These are phyloP conservation scores for Peromyscus aztecus DNA, from an alignment of 2,797 vertebrate species.

Conservation along the genomic window DNA sequence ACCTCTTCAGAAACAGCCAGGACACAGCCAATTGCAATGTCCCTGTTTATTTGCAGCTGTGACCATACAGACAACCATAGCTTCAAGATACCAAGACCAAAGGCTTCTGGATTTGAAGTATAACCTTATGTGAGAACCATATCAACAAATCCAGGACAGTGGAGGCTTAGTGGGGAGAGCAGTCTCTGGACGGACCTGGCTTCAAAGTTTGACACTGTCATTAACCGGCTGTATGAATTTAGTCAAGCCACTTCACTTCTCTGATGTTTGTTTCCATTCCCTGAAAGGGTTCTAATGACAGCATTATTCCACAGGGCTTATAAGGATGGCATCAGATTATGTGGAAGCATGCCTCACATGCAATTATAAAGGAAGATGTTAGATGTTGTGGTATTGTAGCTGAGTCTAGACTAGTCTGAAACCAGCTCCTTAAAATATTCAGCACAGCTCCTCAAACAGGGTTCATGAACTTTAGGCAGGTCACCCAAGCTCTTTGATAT, in stretches of 20 bases:
- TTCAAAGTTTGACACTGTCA: neutral
- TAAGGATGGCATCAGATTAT: neutral
- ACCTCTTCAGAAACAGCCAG: constrained; percentile 53
- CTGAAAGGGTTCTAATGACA: neutral
- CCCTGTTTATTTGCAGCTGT: constrained; percentile 21
- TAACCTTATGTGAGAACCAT: constrained; percentile 19
- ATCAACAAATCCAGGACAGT: neutral
- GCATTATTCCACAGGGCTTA: neutral
- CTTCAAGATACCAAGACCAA: constrained; percentile 6
- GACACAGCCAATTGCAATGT: neutral
- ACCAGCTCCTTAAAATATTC: neutral
- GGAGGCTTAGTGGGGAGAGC: neutral
- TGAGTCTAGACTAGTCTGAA: neutral
- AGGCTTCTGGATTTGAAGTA: constrained; percentile 13
- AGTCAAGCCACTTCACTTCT: constrained; percentile 2
- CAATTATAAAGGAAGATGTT: constrained; percentile 19
- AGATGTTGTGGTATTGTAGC: neutral
- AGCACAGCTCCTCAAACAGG: neutral
- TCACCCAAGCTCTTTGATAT: neutral
- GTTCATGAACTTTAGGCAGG: neutral
- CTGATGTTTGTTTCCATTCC: neutral
- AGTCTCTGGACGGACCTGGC: neutral
- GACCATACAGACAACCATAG: neutral
- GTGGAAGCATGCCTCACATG: neutral
- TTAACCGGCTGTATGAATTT: neutral